Evolutionary conservation across 2,797 vertebrate species (phyloP), one percentile per base, ranked within the genome.

Genomic region (Catharus ustulatus): DNA sequence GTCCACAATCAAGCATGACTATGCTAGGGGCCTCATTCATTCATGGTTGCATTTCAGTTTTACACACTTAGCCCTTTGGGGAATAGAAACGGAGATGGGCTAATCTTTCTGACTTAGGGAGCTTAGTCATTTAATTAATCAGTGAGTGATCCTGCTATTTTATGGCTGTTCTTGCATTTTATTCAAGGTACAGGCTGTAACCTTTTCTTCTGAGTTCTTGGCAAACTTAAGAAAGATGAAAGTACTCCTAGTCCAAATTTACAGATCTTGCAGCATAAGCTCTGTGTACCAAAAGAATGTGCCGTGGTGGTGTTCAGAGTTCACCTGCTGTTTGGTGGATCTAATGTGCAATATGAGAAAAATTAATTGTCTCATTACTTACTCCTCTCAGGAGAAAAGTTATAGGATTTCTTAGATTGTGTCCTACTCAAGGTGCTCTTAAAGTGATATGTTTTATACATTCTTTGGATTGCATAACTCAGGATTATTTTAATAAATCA

Each of bases 391-490:
- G 64, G 63, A 82, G 58, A 79, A 92, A 67, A 83, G 57, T 93
- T 89, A 54, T 30, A 85, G 64, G 20, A 80, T 84, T 45, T 94
- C 42, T 84, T 79, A 66, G 57, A 32, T 23, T 91, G 15, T 71
- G 27, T 83, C 55, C 79, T 92, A 48, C 80, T 87, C 36, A 34
- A 30, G 24, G 15, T 84, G 36, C 75, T 95, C n/a, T 71, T 77
- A 90, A 94, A 82, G 68, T 84, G 55, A 3, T 59, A 74, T 48
- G 43, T 92, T 92, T 92, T 77, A 74, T 71, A 74, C 67, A 71
- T 89, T 77, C 88, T 88, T 90, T 93, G 74, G 61, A 82, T 94
- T 95, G 74, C 42, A 24, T 62, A 93, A 87, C 57, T 92, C 43
- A 58, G 14, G 46, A 58, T 73, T 90, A 46, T 75, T 82, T 82